Conservation (phyloP, 1,140 invertebrate species). For the Zaprionus camerounensis region DNA sequence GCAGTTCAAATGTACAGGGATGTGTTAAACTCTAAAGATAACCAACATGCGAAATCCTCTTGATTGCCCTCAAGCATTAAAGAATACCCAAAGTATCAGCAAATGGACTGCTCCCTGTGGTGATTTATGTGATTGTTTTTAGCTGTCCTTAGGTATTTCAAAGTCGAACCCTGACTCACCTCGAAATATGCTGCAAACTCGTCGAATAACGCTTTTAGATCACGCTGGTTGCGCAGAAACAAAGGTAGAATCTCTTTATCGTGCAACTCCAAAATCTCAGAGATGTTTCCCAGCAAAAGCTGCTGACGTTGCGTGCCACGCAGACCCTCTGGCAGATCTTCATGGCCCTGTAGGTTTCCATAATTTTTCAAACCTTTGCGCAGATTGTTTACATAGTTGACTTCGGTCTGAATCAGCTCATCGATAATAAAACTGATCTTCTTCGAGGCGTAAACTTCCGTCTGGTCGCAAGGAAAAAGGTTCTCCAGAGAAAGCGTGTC, state of each 20-base stretch:
- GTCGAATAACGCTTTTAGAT: constrained; percentile 79
- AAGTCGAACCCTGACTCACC: constrained; percentile 48
- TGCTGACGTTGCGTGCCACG: constrained; percentile 60
- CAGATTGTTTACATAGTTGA: constrained; percentile 80
- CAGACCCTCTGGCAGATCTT: constrained; percentile 65
- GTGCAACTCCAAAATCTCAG: constrained; percentile 73
- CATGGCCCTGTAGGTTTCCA: constrained; percentile 54
- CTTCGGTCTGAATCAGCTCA: constrained; percentile 80
- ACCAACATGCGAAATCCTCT: too few relatives aligned
- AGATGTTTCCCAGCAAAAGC: constrained; percentile 66
- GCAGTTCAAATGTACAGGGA: too few relatives aligned
- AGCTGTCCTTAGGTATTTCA: background rate
- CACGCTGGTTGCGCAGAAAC: constrained; percentile 75
- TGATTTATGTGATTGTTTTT: background rate
- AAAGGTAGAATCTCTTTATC: constrained; percentile 75
- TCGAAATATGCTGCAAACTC: constrained; percentile 76
- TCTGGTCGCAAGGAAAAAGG: constrained; percentile 82
- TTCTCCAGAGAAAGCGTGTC: constrained; percentile 80
- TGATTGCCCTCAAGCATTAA: too few relatives aligned
- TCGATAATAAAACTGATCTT: constrained; percentile 82
- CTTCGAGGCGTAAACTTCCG: constrained; percentile 79
- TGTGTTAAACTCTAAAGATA: too few relatives aligned
- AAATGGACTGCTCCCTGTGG: too few relatives aligned
- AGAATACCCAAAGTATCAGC: too few relatives aligned
- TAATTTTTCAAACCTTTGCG: constrained; percentile 76